Evolutionary conservation across 2,797 vertebrate species (phyloP).

Genomic region (Girardinus metallicus): DNA sequence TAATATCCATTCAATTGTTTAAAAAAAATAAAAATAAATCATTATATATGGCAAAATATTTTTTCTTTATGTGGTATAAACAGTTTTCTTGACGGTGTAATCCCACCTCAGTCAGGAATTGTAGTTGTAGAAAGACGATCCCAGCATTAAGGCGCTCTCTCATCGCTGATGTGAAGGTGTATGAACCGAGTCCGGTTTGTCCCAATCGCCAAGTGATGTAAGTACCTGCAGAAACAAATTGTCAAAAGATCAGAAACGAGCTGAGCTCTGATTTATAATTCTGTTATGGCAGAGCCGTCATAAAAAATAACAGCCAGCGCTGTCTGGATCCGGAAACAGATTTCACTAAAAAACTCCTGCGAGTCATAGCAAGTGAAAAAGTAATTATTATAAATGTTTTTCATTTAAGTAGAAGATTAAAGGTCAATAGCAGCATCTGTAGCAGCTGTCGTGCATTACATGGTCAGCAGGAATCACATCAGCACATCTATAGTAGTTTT

Average conservation of each 20-base stretch:
- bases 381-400: neutral
- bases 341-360: neutral
- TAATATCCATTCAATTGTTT: too few relatives aligned
- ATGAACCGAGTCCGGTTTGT: neutral
- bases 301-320: neutral
- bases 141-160: accelerated
- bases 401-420: neutral
- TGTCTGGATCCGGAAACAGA: neutral
- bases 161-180: neutral
- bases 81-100: too few relatives aligned
- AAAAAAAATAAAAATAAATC: too few relatives aligned
- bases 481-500: too few relatives aligned
- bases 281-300: neutral
- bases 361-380: neutral
- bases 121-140: too few relatives aligned
- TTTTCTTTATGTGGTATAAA: too few relatives aligned
- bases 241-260: neutral
- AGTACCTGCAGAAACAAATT: neutral
- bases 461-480: too few relatives aligned
- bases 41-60: too few relatives aligned
- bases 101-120: too few relatives aligned
- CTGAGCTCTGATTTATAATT: neutral
- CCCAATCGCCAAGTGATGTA: too few relatives aligned
- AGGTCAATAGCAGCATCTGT: too few relatives aligned
- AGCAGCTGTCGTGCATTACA: too few relatives aligned